These are phyloP conservation scores for Drosophila bifasciata DNA, from an alignment of 1,140 invertebrate species.

Conservation along the genomic window DNA sequence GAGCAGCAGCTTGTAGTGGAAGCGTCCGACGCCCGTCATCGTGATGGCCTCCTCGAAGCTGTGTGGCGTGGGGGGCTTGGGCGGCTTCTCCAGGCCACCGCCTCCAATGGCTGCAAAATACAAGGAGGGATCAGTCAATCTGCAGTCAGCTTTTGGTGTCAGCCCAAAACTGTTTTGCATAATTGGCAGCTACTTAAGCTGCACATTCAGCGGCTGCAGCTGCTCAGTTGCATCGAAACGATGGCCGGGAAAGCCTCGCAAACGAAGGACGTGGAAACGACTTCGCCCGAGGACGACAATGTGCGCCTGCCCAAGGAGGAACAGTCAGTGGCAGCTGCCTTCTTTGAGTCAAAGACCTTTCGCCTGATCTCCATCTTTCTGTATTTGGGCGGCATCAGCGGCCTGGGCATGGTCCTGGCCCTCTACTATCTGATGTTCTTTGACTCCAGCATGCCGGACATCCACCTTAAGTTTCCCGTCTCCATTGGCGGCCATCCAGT, in stretches of 20 bases:
- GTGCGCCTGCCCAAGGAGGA: conserved; percentile 62
- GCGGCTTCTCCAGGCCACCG: conserved; percentile 27
- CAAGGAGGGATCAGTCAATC: not conserved
- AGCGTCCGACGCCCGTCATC: conserved; percentile 63
- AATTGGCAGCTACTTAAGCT: conserved; percentile 9
- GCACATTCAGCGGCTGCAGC: not conserved
- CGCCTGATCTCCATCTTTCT: conserved; percentile 68
- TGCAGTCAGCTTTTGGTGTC: not conserved
- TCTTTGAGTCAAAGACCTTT: conserved; percentile 76
- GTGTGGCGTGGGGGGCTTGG: conserved; percentile 36
- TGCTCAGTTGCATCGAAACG: not conserved
- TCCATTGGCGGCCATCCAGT: conserved; percentile 76
- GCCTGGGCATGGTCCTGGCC: conserved; percentile 71
- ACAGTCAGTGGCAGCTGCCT: conserved; percentile 29
- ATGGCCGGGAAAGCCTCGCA: conserved; percentile 26
- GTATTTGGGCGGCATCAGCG: conserved; percentile 77
- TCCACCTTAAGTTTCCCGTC: conserved; percentile 77
- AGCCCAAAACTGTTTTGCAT: not conserved
- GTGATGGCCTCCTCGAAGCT: conserved; percentile 86
- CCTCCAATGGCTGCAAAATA: conserved; percentile 8
- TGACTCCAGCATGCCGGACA: conserved; percentile 79
- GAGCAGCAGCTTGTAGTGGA: conserved; percentile 69
- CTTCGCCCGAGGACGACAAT: conserved; percentile 23
- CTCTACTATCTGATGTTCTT: conserved; percentile 77
- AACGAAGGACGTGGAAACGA: not conserved